Conservation (phyloP, 1,140 invertebrate species). For the Limonius californicus region DNA sequence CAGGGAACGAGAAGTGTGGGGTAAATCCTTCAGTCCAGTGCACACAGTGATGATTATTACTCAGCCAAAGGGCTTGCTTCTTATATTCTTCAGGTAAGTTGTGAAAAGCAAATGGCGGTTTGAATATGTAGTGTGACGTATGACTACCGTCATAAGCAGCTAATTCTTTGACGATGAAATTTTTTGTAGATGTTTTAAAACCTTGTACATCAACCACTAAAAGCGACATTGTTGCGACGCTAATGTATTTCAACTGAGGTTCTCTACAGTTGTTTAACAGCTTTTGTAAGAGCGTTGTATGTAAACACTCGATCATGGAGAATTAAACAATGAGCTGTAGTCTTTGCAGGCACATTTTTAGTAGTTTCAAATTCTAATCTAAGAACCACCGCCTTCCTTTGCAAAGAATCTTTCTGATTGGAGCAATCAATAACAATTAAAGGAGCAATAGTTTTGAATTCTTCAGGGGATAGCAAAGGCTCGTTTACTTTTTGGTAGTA, state of each 20-base stretch:
- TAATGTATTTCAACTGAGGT: neutral
- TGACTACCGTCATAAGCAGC: neutral
- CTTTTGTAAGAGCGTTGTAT: constrained; percentile 24
- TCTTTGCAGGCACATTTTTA: constrained; percentile 25
- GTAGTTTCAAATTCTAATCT: constrained; percentile 32
- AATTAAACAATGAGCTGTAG: constrained; percentile 32
- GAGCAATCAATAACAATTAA: constrained; percentile 35
- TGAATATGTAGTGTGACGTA: neutral
- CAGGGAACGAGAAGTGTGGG: neutral
- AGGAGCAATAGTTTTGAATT: constrained; percentile 18
- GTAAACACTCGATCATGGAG: constrained; percentile 31
- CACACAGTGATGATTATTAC: neutral
- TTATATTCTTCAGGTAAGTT: neutral
- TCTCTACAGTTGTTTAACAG: neutral
- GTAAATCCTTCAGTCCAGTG: neutral
- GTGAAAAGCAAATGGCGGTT: neutral
- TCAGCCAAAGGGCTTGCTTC: neutral
- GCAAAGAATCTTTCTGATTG: constrained; percentile 27
- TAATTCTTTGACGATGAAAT: neutral
- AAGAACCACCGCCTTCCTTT: constrained; percentile 15
- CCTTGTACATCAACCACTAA: neutral
- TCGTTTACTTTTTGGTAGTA: constrained; percentile 27
- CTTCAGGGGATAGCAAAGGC: constrained; percentile 17
- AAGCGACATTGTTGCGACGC: too few species aligned
- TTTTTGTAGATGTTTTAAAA: neutral